phyloP scores from a whole-genome alignment of 2,888 invertebrate genomes.

The Cactoblastis cactorum region DNA sequence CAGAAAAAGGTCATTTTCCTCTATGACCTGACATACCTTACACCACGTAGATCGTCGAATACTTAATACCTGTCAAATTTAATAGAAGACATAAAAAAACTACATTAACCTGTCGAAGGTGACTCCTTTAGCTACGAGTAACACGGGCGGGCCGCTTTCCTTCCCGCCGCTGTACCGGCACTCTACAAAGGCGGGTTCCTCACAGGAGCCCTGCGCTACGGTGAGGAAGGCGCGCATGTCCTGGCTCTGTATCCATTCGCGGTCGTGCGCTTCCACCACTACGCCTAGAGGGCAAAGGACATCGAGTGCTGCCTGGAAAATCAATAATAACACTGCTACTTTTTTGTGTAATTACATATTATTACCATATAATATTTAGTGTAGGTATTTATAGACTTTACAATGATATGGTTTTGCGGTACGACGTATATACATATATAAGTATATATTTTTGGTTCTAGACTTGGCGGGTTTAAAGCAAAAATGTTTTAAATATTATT shows the following conservation, averaged over 20 bases:
- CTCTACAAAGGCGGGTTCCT: conserved; percentile 83
- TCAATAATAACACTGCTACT: neutral
- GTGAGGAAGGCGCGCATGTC: conserved; percentile 80
- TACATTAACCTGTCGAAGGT: conserved; percentile 75
- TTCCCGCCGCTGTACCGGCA: conserved; percentile 74
- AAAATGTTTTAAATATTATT: too few species aligned
- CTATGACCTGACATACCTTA: too few species aligned
- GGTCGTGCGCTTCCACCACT: conserved; percentile 73
- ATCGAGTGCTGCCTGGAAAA: conserved; percentile 72
- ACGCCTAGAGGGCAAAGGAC: conserved; percentile 81
- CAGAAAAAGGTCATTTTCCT: too few species aligned
- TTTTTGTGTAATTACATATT: too few species aligned
- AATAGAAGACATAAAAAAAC: too few species aligned
- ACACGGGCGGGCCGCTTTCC: conserved; percentile 74
- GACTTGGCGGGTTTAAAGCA: too few species aligned
- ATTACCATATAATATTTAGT: too few species aligned
- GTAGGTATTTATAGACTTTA: too few species aligned
- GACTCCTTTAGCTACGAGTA: conserved; percentile 83
- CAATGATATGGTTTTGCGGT: too few species aligned
- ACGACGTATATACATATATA: too few species aligned
- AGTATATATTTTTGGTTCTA: too few species aligned
- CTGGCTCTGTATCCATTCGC: conserved; percentile 81
- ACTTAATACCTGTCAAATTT: neutral
- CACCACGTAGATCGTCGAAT: neutral
- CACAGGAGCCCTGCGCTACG: conserved; percentile 84